Evolutionary conservation across 2,888 invertebrate species (phyloP), one percentile per base, ranked within the genome.

Genomic region (Ischnura elegans): DNA sequence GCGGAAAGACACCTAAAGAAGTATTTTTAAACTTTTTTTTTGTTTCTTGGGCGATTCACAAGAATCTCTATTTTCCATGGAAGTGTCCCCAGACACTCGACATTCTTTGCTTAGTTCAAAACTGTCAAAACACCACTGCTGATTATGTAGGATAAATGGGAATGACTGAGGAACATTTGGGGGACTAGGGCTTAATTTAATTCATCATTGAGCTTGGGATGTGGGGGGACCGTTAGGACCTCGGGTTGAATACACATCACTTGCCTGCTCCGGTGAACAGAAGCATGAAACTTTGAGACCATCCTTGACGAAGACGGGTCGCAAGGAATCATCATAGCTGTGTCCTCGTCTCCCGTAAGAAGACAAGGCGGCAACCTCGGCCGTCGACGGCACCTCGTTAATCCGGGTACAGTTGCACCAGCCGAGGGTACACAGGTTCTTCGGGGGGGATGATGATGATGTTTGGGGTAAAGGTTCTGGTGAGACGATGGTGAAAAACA

Each of bases 401-500:
- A 90, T 90, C 43, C 90, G 55, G 66, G 90, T 61, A 90, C 90
- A 90, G 66, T 90, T 90, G 90, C 90, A 90, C 90, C 90, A 90
- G 43, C 90, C 43, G 51, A 90, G 61, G 43, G 90, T 47, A 55
- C 90, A 90, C 42, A 43, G 42, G 36, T 43, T 90, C 46, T 86
- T 86, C 19, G 86, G 6, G 43, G 43, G 36, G 86, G 86, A 4
- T 10, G 46, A 25, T 46, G 86, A 86, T 43, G 90, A 25, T 55
- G 90, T 21, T 90, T 61, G 43, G 42, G 90, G 55, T n/a, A 90
- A n/a, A 13, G 61, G 90, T 90, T 90, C 90, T 13, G 90, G 90
- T 5, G 90, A 90, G 13, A 61, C 90, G n/a, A 55, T 61, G 55
- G 61, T 61, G 61, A 90, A 43, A 19, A 90, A 36, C 90, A 90